A percentile compares a stretch with the other conserved stretches of the same genome.
Evolutionary conservation across 2,888 invertebrate genomes (phyloP).

Genomic region (Eurytoma adleriae): DNA sequence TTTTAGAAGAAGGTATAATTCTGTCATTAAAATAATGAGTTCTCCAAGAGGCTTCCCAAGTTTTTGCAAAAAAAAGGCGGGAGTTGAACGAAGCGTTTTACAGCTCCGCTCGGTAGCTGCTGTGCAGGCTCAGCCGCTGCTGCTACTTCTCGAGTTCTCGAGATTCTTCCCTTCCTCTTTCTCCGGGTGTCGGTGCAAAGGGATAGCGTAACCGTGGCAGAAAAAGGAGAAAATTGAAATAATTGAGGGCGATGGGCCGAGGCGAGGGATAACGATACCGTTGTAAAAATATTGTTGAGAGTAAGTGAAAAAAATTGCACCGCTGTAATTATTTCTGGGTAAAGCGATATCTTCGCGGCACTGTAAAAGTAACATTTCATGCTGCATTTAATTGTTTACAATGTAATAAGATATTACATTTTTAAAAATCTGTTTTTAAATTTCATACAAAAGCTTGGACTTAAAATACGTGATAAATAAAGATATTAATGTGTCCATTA

Average conservation of each 20-base stretch:
- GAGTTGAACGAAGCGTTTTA: background rate
- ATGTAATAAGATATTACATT: background rate
- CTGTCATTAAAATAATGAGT: constrained; percentile 53
- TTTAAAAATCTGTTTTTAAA: background rate
- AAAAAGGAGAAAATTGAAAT: constrained; percentile 36
- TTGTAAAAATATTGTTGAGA: constrained; percentile 6
- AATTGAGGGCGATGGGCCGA: constrained; percentile 31
- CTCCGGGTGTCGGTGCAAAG: background rate
- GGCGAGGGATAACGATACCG: constrained; percentile 23
- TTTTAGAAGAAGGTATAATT: constrained; percentile 8
- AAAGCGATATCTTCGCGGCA: background rate
- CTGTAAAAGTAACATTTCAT: background rate
- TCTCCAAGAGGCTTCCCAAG: background rate
- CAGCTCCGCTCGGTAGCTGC: constrained; percentile 47
- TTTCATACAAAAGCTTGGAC: background rate
- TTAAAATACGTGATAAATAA: background rate
- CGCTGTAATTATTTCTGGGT: background rate
- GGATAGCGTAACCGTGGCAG: constrained; percentile 2
- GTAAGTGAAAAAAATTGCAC: constrained; percentile 4
- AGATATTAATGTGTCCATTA: too few species aligned
- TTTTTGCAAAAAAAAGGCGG: constrained; percentile 29
- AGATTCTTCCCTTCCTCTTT: constrained; percentile 11
- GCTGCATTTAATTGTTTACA: background rate
- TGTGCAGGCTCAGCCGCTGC: constrained; percentile 50
- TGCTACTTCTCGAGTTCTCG: constrained; percentile 14